A percentile compares a stretch with the other conserved stretches of the same genome.
Conservation (phyloP, 2,113 vertebrate genomes). For the Anser brachyrhynchus region DNA sequence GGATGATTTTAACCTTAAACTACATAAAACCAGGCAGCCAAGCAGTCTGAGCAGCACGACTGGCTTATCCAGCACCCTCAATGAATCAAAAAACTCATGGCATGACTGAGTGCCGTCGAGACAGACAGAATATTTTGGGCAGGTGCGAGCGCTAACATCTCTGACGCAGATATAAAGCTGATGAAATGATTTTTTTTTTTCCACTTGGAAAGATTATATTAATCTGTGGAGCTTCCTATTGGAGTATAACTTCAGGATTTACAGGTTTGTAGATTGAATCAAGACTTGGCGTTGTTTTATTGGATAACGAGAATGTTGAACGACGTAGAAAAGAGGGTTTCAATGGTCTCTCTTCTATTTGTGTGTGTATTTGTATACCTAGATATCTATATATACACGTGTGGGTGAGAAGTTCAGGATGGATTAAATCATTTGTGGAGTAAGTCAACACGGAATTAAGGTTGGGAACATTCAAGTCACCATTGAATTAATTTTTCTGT, state of each 20-base stretch:
- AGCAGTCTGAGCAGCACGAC: neutral
- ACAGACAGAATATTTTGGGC: neutral
- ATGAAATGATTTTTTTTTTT: neutral
- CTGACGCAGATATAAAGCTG: neutral
- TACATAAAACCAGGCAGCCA: neutral
- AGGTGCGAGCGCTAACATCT: fast-evolving
- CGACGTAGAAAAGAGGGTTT: neutral
- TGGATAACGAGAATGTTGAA: no score
- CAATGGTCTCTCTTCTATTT: no score
- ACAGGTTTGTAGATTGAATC: no score
- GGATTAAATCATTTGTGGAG: no score
- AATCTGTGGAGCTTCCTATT: neutral
- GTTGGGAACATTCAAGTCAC: no score
- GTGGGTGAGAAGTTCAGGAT: neutral
- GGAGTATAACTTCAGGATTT: neutral
- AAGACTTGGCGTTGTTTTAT: neutral
- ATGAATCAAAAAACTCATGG: neutral
- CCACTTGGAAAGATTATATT: neutral
- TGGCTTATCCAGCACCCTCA: neutral
- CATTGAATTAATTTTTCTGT: neutral
- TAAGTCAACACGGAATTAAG: no score
- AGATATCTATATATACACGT: no score
- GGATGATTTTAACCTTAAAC: neutral
- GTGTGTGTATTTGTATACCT: fast-evolving
- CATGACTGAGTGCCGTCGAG: neutral